Evolutionary conservation across 1,140 invertebrate genomes (phyloP).

Genomic region (Papilio polyxenes): DNA sequence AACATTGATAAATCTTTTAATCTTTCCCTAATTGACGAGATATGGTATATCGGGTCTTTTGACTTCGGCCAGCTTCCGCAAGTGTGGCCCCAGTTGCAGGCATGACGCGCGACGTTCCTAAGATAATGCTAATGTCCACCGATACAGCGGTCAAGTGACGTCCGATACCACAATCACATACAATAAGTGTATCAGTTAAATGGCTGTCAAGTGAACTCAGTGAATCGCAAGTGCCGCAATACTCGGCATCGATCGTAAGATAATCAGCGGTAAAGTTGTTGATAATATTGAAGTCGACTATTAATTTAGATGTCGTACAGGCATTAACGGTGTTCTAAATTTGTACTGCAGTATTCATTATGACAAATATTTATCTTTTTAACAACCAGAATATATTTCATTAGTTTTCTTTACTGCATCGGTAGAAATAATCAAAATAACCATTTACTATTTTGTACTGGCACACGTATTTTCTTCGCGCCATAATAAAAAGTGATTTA

Average conservation of each 20-base stretch:
- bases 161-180: constrained; percentile 68
- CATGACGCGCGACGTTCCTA: constrained; percentile 70
- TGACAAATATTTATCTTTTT: neutral
- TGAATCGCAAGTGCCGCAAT: constrained; percentile 57
- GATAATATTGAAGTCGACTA: constrained; percentile 10
- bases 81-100: constrained; percentile 70
- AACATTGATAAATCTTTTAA: neutral
- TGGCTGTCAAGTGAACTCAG: constrained; percentile 57
- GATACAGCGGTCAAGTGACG: constrained; percentile 63
- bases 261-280: constrained; percentile 16
- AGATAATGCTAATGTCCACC: constrained; percentile 76
- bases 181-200: constrained; percentile 69
- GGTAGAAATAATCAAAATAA: neutral
- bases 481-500: neutral
- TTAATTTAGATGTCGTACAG: constrained; percentile 15
- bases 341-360: neutral
- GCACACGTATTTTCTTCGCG: neutral
- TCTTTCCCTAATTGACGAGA: constrained; percentile 52
- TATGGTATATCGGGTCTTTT: constrained; percentile 68
- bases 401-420: neutral
- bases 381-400: neutral
- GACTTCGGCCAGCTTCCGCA: constrained; percentile 66
- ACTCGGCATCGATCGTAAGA: constrained; percentile 52
- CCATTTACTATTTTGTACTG: neutral
- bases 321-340: constrained; percentile 3